Conservation (phyloP, 1,140 invertebrate genomes). For the Drosophila guanche region DNA sequence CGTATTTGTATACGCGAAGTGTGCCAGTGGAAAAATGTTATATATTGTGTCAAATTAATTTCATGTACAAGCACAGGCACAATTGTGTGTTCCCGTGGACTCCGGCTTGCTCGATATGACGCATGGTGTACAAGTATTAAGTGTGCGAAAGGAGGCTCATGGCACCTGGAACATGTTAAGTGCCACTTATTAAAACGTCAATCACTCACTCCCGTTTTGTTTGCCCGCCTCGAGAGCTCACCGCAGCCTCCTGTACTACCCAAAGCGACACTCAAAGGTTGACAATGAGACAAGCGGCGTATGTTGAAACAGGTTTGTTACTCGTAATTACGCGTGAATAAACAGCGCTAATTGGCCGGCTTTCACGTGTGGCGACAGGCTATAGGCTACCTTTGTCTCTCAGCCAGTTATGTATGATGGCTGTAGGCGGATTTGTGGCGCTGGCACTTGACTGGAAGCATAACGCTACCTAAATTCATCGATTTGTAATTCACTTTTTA, state of each 20-base stretch:
- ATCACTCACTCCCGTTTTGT: slow-evolving; percentile 65
- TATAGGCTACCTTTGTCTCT: too few species aligned
- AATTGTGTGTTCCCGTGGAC: too few species aligned
- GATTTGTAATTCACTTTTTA: too few species aligned
- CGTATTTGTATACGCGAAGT: slow-evolving; percentile 20
- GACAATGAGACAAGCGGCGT: slow-evolving; percentile 1
- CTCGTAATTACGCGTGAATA: slow-evolving; percentile 41
- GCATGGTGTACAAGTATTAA: too few species aligned
- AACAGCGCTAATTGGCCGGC: slow-evolving; percentile 55
- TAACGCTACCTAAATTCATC: too few species aligned
- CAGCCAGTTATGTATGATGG: too few species aligned
- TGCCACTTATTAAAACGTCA: slow-evolving; percentile 73
- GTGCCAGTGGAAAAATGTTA: too few species aligned
- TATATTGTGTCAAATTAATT: slow-evolving; percentile 47
- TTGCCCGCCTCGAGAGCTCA: slow-evolving; percentile 36
- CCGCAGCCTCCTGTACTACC: background rate
- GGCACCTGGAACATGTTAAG: slow-evolving; percentile 44
- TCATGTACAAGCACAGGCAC: slow-evolving; percentile 25
- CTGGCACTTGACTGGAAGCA: background rate
- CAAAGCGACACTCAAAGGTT: too few species aligned
- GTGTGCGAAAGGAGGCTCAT: slow-evolving; percentile 7
- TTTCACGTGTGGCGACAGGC: slow-evolving; percentile 23
- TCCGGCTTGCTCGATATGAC: too few species aligned
- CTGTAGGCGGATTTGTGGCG: slow-evolving; percentile 9
- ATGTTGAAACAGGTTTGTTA: slow-evolving; percentile 45